A percentile compares a stretch with the other conserved stretches of the same genome.
Conservation (phyloP, 1,140 invertebrate genomes). For the Drosophila nigrodunni region DNA sequence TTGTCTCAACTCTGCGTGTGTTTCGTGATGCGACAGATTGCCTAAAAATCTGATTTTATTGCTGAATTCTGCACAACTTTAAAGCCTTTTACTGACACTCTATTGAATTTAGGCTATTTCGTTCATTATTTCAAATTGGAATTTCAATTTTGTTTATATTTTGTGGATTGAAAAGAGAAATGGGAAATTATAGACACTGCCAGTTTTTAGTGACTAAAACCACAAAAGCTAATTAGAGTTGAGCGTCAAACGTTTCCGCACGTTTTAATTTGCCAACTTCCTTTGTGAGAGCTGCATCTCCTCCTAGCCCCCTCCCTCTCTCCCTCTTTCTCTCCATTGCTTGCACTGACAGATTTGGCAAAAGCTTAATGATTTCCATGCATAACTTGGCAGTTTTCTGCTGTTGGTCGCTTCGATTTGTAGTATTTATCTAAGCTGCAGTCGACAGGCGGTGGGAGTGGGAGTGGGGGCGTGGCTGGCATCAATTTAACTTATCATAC, state of each 20-base stretch:
- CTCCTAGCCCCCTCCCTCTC: background rate
- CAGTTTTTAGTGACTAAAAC: slow-evolving; percentile 38
- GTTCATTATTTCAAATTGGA: background rate
- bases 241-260: slow-evolving; percentile 67
- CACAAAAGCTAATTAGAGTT: slow-evolving; percentile 77
- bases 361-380: slow-evolving; percentile 70
- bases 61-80: background rate
- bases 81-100: background rate
- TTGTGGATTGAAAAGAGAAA: background rate
- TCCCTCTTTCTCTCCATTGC: background rate
- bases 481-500: slow-evolving; percentile 77
- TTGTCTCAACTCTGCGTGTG: background rate
- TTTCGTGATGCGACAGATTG: background rate
- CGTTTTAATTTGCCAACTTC: slow-evolving; percentile 75
- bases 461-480: slow-evolving; percentile 15
- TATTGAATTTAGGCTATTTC: background rate
- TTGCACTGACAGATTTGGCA: slow-evolving; percentile 32
- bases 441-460: background rate
- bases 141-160: slow-evolving; percentile 4
- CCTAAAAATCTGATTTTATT: background rate
- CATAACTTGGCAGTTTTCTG: slow-evolving; percentile 25
- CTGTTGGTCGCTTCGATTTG: slow-evolving; percentile 54
- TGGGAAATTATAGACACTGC: slow-evolving; percentile 27
- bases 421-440: slow-evolving; percentile 57
- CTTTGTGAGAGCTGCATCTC: slow-evolving; percentile 40